phyloP scores from a whole-genome alignment of 1,140 invertebrate genomes.

The Drosophila kanapiae region DNA sequence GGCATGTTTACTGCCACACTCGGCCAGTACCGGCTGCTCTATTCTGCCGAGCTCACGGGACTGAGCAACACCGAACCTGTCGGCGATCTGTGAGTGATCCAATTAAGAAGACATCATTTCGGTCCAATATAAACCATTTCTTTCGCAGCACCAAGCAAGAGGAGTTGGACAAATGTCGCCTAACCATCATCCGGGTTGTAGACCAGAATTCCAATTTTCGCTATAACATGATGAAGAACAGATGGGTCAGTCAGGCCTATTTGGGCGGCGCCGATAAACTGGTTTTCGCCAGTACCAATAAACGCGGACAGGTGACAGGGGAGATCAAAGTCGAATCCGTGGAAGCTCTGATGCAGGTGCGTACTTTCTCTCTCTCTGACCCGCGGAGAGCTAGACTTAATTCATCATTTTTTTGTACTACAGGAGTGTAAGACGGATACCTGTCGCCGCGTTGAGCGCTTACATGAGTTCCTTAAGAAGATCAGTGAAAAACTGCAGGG shows the following conservation, averaged over 20 bases:
- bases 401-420: too few species aligned
- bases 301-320: neutral
- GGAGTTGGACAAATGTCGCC: constrained; percentile 17
- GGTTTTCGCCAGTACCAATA: neutral
- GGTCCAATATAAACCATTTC: too few species aligned
- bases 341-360: neutral
- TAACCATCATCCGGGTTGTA: neutral
- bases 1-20: constrained; percentile 30
- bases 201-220: too few species aligned
- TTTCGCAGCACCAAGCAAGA: constrained; percentile 12
- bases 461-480: neutral
- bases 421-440: too few species aligned
- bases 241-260: constrained; percentile 11
- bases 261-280: neutral
- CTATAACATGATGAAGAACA: too few species aligned
- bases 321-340: neutral
- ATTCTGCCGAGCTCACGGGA: constrained; percentile 24
- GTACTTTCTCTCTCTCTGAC: too few species aligned
- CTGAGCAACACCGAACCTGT: constrained; percentile 25
- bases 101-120: neutral
- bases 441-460: neutral
- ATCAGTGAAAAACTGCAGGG: neutral
- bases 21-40: constrained; percentile 26
- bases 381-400: too few species aligned
- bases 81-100: constrained; percentile 27